A percentile compares a stretch with the other conserved stretches of the same genome.
Conservation (phyloP, 2,888 invertebrate genomes). For the Isoperla grammatica region DNA sequence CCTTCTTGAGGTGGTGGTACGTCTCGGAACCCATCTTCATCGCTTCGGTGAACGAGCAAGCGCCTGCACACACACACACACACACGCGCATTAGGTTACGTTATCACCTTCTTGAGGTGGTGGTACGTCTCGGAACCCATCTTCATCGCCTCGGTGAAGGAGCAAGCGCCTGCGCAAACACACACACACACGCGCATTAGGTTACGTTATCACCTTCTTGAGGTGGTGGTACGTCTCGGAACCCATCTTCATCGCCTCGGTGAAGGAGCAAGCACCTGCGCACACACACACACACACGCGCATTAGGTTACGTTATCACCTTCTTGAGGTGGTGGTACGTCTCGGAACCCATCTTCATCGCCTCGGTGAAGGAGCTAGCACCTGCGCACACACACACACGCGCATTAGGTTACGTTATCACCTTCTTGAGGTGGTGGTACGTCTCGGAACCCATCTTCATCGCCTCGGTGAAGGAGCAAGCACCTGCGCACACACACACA, state of each 20-base stretch:
- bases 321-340: conserved; percentile 89
- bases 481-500: no score
- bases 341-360: conserved; percentile 98
- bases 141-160: conserved; percentile 96
- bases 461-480: conserved; percentile 87
- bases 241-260: conserved; percentile 98
- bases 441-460: conserved; percentile 98
- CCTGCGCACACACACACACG: no score
- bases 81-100: no score
- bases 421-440: conserved; percentile 88
- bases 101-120: conserved; percentile 88
- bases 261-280: conserved; percentile 79
- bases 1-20: conserved; percentile 88
- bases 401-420: no score
- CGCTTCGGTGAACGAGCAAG: conserved; percentile 87
- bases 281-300: no score
- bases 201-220: conserved; percentile 90
- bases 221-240: conserved; percentile 93
- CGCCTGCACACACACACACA: no score
- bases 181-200: no score
- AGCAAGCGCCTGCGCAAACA: conserved; percentile 73
- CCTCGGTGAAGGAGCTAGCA: conserved; percentile 87
- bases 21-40: conserved; percentile 98
- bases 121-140: conserved; percentile 98
- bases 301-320: no score